These are phyloP conservation scores for Drosophila vallismaia DNA, from an alignment of 2,888 invertebrate species.

Conservation along the genomic window DNA sequence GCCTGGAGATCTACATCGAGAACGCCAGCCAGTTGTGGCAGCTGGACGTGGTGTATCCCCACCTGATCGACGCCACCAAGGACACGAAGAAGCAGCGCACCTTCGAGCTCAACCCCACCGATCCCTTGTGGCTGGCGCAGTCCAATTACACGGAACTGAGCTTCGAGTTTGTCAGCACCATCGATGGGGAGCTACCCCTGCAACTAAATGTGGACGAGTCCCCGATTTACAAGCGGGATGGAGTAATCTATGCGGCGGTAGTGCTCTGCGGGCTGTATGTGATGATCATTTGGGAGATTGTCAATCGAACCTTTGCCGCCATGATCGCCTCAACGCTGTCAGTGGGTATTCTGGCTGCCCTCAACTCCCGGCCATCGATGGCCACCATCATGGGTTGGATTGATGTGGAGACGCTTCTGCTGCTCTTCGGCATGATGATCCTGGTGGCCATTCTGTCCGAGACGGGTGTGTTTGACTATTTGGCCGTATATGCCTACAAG, in stretches of 20 bases:
- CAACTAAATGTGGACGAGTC: slow-evolving; percentile 87
- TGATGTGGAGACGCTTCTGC: slow-evolving; percentile 88
- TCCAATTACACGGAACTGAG: slow-evolving; percentile 70
- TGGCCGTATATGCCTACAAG: slow-evolving; percentile 89
- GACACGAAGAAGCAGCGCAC: slow-evolving; percentile 84
- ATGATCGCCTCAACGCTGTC: slow-evolving; percentile 89
- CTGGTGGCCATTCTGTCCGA: slow-evolving; percentile 91
- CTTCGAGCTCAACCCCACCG: slow-evolving; percentile 68
- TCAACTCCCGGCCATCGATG: slow-evolving; percentile 89
- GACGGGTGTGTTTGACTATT: slow-evolving; percentile 91
- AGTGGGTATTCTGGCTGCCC: slow-evolving; percentile 88
- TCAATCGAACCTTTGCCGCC: slow-evolving; percentile 90
- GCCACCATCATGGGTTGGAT: slow-evolving; percentile 90
- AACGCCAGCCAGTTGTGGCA: slow-evolving; percentile 74
- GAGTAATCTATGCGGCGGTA: slow-evolving; percentile 90
- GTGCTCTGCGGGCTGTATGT: slow-evolving; percentile 90
- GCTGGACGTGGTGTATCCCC: slow-evolving; percentile 80
- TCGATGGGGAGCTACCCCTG: slow-evolving; percentile 83
- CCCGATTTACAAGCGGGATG: slow-evolving; percentile 87
- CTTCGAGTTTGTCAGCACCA: slow-evolving; percentile 77
- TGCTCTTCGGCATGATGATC: slow-evolving; percentile 92
- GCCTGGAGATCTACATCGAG: slow-evolving; percentile 63
- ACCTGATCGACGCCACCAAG: slow-evolving; percentile 82
- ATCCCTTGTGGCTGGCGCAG: slow-evolving; percentile 47
- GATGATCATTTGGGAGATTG: slow-evolving; percentile 90